phyloP scores from a whole-genome alignment of 2,797 vertebrate species.

The Bucorvus abyssinicus region DNA sequence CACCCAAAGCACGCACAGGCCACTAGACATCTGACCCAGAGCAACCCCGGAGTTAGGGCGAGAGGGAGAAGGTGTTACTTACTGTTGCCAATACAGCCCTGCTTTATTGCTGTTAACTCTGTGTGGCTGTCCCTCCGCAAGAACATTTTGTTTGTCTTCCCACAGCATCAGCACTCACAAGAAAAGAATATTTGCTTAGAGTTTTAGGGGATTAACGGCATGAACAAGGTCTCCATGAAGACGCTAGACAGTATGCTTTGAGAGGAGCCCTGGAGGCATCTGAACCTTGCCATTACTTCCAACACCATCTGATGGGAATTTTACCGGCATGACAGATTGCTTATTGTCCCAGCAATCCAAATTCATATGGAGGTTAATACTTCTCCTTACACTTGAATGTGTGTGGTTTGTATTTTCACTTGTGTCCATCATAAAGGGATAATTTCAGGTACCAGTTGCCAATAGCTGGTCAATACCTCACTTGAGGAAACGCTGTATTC shows the following conservation, averaged over 20 bases:
- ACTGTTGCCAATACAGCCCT: neutral
- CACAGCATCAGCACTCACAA: neutral
- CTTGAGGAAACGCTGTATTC: neutral
- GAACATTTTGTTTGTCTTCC: neutral
- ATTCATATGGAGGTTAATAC: neutral
- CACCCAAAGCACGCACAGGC: accelerated
- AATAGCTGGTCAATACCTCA: neutral
- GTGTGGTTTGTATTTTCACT: neutral
- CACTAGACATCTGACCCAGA: neutral
- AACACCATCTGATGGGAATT: neutral
- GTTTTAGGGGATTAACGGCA: neutral
- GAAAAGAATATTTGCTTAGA: neutral
- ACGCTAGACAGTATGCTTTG: neutral
- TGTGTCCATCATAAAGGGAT: neutral
- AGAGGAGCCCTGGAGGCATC: neutral
- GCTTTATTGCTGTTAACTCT: neutral
- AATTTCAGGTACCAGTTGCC: neutral
- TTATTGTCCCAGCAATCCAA: neutral
- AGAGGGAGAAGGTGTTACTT: neutral
- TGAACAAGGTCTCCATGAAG: neutral
- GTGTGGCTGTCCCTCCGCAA: neutral
- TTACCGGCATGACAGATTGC: neutral
- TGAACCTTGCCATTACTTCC: neutral
- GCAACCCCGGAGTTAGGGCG: neutral
- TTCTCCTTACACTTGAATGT: neutral